These are phyloP conservation scores for Acanthornis magna DNA, from an alignment of 2,797 vertebrate species.

Conservation along the genomic window DNA sequence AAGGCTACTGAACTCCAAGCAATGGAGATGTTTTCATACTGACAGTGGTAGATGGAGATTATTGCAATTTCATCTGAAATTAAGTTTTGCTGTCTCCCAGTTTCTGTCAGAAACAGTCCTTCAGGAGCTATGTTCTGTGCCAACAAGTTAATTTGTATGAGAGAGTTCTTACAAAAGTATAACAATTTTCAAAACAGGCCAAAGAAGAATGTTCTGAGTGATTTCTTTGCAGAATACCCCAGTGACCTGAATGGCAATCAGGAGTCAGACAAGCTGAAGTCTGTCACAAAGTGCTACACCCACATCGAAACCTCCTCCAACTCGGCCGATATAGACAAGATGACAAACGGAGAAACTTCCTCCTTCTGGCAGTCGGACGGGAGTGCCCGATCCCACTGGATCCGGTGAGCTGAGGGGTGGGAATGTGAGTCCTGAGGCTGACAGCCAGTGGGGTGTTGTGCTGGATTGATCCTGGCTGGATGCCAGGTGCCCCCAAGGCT, in stretches of 20 bases:
- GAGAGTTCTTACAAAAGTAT: neutral
- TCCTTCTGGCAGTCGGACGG: constrained; percentile 98
- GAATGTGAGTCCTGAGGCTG: neutral
- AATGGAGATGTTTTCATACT: neutral
- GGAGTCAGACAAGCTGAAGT: constrained; percentile 89
- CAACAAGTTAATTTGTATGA: neutral
- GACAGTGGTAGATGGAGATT: neutral
- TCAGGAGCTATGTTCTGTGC: neutral
- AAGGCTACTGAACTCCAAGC: neutral
- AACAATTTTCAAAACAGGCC: neutral
- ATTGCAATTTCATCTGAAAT: neutral
- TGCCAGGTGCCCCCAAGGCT: neutral
- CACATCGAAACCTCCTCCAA: constrained; percentile 94
- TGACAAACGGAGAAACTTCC: constrained; percentile 92
- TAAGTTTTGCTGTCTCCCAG: neutral
- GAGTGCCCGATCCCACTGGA: constrained; percentile 95
- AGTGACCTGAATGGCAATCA: constrained; percentile 84
- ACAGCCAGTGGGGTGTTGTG: neutral
- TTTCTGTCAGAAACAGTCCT: neutral
- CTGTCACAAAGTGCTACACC: constrained; percentile 91
- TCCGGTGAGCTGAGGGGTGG: constrained; percentile 77
- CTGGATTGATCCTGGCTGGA: neutral
- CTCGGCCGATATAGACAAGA: constrained; percentile 87
- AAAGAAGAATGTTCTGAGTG: neutral
- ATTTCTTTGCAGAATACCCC: constrained; percentile 69